Percentiles rank a stretch among this genome's conserved stretches.
Evolutionary conservation across 2,113 vertebrate genomes (phyloP).

Genomic region (Thinocorus orbignyianus): DNA sequence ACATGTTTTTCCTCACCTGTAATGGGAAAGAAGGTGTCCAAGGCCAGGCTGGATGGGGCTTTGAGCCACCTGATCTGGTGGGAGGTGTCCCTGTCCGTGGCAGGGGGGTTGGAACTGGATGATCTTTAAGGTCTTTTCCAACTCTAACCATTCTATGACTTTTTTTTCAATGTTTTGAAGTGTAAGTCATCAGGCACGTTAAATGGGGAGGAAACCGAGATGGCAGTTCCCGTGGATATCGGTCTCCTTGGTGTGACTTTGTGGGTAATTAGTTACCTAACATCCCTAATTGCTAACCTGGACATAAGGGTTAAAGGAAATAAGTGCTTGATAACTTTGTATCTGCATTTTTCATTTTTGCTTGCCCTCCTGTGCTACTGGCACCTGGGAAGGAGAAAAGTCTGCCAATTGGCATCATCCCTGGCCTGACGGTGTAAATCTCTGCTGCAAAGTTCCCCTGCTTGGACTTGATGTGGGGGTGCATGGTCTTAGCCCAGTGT

Average conservation of each 20-base stretch:
- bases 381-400: neutral
- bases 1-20: neutral
- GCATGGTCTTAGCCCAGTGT: neutral
- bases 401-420: neutral
- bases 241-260: too few species aligned
- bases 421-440: neutral
- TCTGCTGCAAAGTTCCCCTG: neutral
- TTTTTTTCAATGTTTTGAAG: too few species aligned
- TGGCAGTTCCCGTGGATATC: too few species aligned
- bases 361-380: neutral
- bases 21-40: too few species aligned
- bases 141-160: too few species aligned
- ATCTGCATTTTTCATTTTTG: neutral
- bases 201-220: too few species aligned
- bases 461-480: neutral
- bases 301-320: neutral
- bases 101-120: too few species aligned
- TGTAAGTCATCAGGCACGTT: too few species aligned
- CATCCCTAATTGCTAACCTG: neutral
- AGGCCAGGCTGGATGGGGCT: too few species aligned
- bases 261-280: neutral
- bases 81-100: too few species aligned
- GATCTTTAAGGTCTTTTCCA: too few species aligned
- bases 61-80: too few species aligned
- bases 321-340: neutral